A percentile compares a stretch with the other conserved stretches of the same genome.
phyloP scores from a whole-genome alignment of 2,797 vertebrate genomes.

The Podargus strigoides region DNA sequence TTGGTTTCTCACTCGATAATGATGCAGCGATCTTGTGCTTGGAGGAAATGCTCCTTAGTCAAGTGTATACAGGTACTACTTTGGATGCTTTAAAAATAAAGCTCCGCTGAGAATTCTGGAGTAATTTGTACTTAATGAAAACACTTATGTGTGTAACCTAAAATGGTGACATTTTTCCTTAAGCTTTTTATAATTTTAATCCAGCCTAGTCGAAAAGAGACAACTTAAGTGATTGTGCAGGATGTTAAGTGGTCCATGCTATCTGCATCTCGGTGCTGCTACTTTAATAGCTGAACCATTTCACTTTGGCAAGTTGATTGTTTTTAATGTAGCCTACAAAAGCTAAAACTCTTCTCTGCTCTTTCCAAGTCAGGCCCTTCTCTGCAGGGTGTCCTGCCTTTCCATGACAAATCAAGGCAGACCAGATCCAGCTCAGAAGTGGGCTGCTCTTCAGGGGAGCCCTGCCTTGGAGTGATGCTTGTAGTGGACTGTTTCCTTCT shows the following conservation, averaged over 20 bases:
- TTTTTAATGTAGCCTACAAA: background rate
- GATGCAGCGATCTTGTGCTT: too few species aligned
- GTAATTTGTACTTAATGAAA: background rate
- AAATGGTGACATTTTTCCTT: background rate
- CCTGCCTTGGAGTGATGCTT: background rate
- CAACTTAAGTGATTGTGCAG: accelerated
- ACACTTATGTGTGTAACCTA: accelerated
- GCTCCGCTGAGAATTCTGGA: background rate
- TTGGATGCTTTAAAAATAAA: background rate
- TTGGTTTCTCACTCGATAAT: too few species aligned
- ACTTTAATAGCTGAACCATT: background rate
- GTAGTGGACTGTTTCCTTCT: background rate
- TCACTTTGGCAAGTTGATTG: background rate
- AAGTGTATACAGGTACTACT: accelerated
- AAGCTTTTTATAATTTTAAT: background rate
- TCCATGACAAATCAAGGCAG: background rate
- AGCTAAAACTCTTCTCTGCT: background rate
- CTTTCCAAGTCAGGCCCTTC: background rate
- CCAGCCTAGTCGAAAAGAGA: background rate
- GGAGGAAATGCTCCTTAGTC: background rate
- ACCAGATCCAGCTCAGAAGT: background rate
- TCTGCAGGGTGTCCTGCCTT: background rate
- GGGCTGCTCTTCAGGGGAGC: background rate
- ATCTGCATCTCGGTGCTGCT: background rate
- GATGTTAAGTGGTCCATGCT: background rate